Evolutionary conservation across 1,140 invertebrate genomes (phyloP), one percentile per base, ranked within the genome.

Genomic region (Hylyphantes graminicola): DNA sequence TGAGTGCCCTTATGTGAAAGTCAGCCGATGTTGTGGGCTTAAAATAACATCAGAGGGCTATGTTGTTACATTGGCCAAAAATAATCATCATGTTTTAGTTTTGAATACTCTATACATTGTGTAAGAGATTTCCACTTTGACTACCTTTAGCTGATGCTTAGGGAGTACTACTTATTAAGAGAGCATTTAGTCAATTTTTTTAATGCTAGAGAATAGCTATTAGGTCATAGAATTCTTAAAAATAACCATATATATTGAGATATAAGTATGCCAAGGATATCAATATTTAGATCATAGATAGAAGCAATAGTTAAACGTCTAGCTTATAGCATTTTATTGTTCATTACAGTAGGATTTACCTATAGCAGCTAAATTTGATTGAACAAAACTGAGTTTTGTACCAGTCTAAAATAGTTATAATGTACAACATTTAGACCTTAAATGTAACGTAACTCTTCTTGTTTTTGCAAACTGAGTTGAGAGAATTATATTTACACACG

Each of bases 41-140:
- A 98, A 98, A 91, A 97, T 98, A 87, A 98, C 97, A 64, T 96
- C 95, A 7, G 96, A 98, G 91, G 97, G 97, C 77, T 97, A 97
- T 91, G 94, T 99, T 86, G 96, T 99, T 86, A 99, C 97, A 75
- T 91, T 99, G 89, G 97, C 97, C 88, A 98, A 98, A 92, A 98
- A 98, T 92, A 98, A 98, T 92, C 97, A 98, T 91, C 96, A 98
- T 91, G 96, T 98, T 87, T 93, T 98, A 89, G 95, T 98, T 88
- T 92, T 99, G 88, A 97, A 98, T 92, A 98, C 96, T 63, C 93
- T 97, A 87, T 97, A 96, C 92, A 96, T 97, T 92, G 93, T 86
- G 82, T 86, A 68, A 86, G 61, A 15, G 51, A 13, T 59, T 78
- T 79, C 51, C 35, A 19, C 53, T 65, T 78, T 59, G 68, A 73